phyloP scores from a whole-genome alignment of 2,888 invertebrate species.

The Notodonta ziczac region DNA sequence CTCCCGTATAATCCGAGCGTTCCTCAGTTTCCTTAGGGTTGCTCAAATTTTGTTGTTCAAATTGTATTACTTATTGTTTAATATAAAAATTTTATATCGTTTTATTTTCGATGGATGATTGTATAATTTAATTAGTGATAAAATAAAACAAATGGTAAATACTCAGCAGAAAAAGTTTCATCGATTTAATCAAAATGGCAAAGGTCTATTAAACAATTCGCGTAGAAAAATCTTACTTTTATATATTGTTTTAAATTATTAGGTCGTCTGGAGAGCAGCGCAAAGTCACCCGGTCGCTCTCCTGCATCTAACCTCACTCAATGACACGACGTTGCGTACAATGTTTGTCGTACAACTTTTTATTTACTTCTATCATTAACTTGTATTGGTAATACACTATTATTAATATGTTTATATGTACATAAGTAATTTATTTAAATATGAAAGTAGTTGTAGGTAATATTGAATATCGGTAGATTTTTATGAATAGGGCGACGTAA shows the following conservation, averaged over 20 bases:
- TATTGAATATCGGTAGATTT: neutral
- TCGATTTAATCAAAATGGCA: slow-evolving; percentile 23
- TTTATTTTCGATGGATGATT: neutral
- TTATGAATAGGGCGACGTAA: neutral
- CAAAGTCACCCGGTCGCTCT: slow-evolving; percentile 72
- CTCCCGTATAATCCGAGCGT: slow-evolving; percentile 52
- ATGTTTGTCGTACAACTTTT: slow-evolving; percentile 27
- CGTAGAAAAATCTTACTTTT: slow-evolving; percentile 32
- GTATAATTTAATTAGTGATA: neutral
- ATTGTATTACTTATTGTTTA: slow-evolving; percentile 1
- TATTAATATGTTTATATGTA: neutral
- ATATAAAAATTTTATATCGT: neutral
- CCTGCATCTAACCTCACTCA: slow-evolving; percentile 59
- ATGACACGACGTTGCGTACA: slow-evolving; percentile 45
- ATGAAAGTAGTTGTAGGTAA: neutral
- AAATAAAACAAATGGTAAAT: neutral
- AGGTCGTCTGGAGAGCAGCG: slow-evolving; percentile 75
- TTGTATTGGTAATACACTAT: neutral
- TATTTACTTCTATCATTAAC: slow-evolving; percentile 22
- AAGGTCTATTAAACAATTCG: slow-evolving; percentile 20
- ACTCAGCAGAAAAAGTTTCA: slow-evolving; percentile 3
- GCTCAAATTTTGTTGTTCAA: neutral
- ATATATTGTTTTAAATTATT: slow-evolving; percentile 58
- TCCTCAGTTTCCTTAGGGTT: slow-evolving; percentile 45
- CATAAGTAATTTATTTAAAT: neutral